Evolutionary conservation across 2,888 invertebrate species (phyloP).

Genomic region (Tetropium fuscum): DNA sequence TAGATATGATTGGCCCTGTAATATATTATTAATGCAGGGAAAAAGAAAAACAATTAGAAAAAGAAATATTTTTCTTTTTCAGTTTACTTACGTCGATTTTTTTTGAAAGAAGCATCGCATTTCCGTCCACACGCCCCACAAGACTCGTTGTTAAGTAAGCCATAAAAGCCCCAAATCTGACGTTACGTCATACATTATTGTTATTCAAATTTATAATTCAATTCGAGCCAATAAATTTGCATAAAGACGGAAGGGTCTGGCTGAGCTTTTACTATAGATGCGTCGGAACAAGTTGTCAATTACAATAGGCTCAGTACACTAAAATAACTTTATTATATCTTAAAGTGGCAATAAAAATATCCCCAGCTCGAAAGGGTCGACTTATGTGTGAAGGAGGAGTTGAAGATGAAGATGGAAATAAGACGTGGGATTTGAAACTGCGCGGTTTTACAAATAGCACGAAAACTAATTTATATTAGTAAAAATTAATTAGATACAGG

Average conservation of each 20-base stretch:
- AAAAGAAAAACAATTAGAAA: no score
- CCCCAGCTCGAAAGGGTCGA: background rate
- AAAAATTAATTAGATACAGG: no score
- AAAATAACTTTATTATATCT: slow-evolving; percentile 43
- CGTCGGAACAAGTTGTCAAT: slow-evolving; percentile 60
- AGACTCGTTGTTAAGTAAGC: slow-evolving; percentile 59
- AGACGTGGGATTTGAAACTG: no score
- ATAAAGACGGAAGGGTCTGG: slow-evolving; percentile 64
- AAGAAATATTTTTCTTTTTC: no score
- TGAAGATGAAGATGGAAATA: no score
- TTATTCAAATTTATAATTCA: slow-evolving; percentile 68
- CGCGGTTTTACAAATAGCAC: no score
- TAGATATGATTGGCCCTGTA: no score
- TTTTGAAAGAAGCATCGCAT: background rate
- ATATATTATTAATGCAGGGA: no score
- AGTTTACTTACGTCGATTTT: background rate
- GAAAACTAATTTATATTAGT: no score
- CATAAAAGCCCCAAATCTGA: slow-evolving; percentile 64
- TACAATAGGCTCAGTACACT: slow-evolving; percentile 47
- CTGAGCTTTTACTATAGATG: slow-evolving; percentile 44
- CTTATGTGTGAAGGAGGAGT: slow-evolving; percentile 1
- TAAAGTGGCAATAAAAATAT: slow-evolving; percentile 24
- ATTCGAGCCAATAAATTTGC: slow-evolving; percentile 67
- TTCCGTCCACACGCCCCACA: slow-evolving; percentile 23
- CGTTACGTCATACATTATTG: slow-evolving; percentile 65